Percentiles rank a stretch among this genome's conserved stretches.
Conservation (phyloP, 2,113 vertebrate species). For the Puma concolor region DNA sequence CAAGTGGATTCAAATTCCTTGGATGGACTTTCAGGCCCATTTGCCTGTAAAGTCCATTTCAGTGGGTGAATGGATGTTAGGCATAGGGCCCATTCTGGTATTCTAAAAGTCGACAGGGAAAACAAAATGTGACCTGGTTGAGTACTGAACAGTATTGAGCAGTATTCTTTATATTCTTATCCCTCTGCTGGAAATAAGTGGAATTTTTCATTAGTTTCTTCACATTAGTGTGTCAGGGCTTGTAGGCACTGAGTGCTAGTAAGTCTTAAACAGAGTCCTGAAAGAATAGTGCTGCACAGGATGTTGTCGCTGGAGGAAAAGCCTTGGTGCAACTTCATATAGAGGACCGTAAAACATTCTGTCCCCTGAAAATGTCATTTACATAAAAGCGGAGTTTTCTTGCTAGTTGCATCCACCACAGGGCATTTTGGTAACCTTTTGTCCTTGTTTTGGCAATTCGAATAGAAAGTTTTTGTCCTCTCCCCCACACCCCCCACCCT, state of each 20-base stretch:
- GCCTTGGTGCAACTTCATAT: not conserved
- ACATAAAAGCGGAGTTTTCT: conserved; percentile 53
- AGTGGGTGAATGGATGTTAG: conserved; percentile 46
- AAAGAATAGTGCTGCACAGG: not conserved
- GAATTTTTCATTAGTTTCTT: conserved; percentile 54
- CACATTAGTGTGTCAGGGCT: conserved; percentile 15
- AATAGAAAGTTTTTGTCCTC: not conserved
- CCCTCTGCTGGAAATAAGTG: conserved; percentile 38
- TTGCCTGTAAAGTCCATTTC: conserved; percentile 58
- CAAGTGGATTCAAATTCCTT: conserved; percentile 55
- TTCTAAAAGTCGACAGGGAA: conserved; percentile 56
- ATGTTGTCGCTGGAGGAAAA: not conserved
- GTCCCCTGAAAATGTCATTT: conserved; percentile 5
- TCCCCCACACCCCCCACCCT: not conserved
- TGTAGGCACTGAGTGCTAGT: conserved; percentile 7
- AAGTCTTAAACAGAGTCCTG: conserved; percentile 1
- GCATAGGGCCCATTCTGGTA: conserved; percentile 41
- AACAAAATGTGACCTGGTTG: conserved; percentile 31
- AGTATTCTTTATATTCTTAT: conserved; percentile 39
- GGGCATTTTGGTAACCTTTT: not conserved
- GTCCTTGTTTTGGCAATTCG: conserved; percentile 5
- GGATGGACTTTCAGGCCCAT: conserved; percentile 10
- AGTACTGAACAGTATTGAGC: conserved; percentile 2
- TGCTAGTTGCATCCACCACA: not conserved
- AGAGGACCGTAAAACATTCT: not conserved